These are phyloP conservation scores for Pemphigus obesinymphae DNA, from an alignment of 1,140 invertebrate species.

Conservation along the genomic window DNA sequence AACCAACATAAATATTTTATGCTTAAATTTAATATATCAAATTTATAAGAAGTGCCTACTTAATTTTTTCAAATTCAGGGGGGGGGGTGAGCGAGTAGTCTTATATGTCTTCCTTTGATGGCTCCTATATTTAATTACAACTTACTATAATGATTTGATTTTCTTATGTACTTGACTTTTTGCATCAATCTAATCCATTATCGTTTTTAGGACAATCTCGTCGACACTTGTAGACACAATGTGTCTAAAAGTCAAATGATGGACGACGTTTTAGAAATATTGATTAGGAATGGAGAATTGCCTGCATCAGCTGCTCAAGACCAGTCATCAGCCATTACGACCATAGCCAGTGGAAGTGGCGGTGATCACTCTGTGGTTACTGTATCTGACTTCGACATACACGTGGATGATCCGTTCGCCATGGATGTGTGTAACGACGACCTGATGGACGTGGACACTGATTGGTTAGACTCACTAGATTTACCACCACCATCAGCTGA, in stretches of 20 bases:
- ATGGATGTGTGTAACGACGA: conserved; percentile 47
- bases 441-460: conserved; percentile 60
- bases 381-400: conserved; percentile 50
- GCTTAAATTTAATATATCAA: too few species aligned
- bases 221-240: conserved; percentile 59
- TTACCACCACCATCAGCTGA: conserved; percentile 47
- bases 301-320: conserved; percentile 80
- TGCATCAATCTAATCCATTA: background rate
- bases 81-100: too few species aligned
- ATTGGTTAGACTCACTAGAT: conserved; percentile 63
- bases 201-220: conserved; percentile 2
- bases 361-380: conserved; percentile 43
- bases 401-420: conserved; percentile 50
- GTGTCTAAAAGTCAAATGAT: conserved; percentile 65
- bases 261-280: conserved; percentile 91
- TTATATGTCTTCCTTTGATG: too few species aligned
- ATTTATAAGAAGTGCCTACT: too few species aligned
- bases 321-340: conserved; percentile 55
- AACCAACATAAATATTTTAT: too few species aligned
- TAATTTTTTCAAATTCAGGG: too few species aligned
- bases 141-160: too few species aligned
- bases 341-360: background rate
- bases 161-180: too few species aligned
- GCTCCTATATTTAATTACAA: too few species aligned
- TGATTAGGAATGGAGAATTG: conserved; percentile 88